These are phyloP conservation scores for Pararge aegeria DNA, from an alignment of 1,140 invertebrate species.

Conservation along the genomic window DNA sequence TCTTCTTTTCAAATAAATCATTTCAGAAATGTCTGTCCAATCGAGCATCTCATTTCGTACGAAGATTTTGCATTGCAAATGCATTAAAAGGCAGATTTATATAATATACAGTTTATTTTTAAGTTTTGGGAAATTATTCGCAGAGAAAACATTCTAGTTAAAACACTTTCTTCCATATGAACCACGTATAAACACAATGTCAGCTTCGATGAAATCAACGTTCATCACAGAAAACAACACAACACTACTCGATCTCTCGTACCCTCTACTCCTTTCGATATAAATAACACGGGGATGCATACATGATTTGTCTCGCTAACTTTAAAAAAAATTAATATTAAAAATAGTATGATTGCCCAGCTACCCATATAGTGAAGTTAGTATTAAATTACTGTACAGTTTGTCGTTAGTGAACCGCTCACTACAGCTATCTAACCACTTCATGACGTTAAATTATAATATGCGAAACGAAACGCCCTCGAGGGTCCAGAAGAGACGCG, in stretches of 20 bases:
- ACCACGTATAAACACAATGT: constrained; percentile 41
- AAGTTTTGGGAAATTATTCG: constrained; percentile 47
- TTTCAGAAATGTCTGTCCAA: constrained; percentile 38
- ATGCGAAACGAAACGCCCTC: background rate
- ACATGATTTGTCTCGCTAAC: constrained; percentile 55
- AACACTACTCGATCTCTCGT: constrained; percentile 50
- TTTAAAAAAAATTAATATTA: constrained; percentile 65
- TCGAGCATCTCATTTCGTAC: constrained; percentile 35
- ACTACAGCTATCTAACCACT: constrained; percentile 63
- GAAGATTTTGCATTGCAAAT: constrained; percentile 57
- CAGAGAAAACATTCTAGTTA: constrained; percentile 39
- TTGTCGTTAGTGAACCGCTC: constrained; percentile 57
- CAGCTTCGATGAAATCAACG: constrained; percentile 23
- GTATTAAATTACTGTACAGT: constrained; percentile 74
- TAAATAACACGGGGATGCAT: constrained; percentile 52
- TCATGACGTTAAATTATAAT: constrained; percentile 19
- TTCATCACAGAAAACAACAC: constrained; percentile 43
- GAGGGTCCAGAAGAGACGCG: too few relatives aligned
- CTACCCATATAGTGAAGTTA: constrained; percentile 77
- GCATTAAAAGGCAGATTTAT: constrained; percentile 73
- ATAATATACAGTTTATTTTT: constrained; percentile 61
- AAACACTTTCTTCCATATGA: constrained; percentile 32
- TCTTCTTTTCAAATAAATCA: constrained; percentile 39
- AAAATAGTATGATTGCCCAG: constrained; percentile 76
- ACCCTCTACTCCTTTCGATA: constrained; percentile 33